Conservation (phyloP, 2,888 invertebrate species). For the Alloplasta piceator region DNA sequence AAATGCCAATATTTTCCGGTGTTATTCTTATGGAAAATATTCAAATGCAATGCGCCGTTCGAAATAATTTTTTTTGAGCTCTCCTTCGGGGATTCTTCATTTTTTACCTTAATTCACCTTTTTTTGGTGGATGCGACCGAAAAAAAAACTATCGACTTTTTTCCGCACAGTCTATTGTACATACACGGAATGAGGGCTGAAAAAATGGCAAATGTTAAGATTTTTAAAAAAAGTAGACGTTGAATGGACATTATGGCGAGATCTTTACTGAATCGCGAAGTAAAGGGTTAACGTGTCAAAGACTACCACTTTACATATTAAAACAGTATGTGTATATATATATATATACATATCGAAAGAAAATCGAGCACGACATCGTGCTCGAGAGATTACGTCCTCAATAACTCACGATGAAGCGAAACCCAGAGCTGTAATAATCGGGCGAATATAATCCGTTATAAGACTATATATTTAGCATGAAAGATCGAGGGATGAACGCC, state of each 20-base stretch:
- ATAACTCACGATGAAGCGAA: slow-evolving; percentile 56
- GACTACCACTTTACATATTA: neutral
- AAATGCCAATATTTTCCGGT: too few relatives aligned
- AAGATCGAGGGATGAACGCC: slow-evolving; percentile 51
- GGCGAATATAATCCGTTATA: slow-evolving; percentile 53
- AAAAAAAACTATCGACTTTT: too few relatives aligned
- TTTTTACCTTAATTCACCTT: too few relatives aligned
- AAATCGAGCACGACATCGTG: slow-evolving; percentile 42
- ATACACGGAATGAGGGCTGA: too few relatives aligned
- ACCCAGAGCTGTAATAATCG: slow-evolving; percentile 57
- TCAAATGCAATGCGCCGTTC: too few relatives aligned
- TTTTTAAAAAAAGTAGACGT: too few relatives aligned
- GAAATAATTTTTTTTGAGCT: too few relatives aligned
- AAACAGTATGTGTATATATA: neutral
- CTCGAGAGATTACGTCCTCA: slow-evolving; percentile 47
- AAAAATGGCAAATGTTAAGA: too few relatives aligned
- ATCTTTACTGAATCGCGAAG: neutral
- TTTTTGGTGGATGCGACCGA: too few relatives aligned
- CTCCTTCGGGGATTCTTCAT: too few relatives aligned
- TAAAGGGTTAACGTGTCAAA: slow-evolving; percentile 4
- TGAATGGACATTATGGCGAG: neutral
- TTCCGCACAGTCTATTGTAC: too few relatives aligned
- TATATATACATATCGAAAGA: slow-evolving; percentile 2
- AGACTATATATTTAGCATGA: slow-evolving; percentile 58
- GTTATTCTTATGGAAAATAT: too few relatives aligned